These are phyloP conservation scores for Chrysodeixis includens DNA, from an alignment of 2,888 invertebrate species.

Conservation along the genomic window DNA sequence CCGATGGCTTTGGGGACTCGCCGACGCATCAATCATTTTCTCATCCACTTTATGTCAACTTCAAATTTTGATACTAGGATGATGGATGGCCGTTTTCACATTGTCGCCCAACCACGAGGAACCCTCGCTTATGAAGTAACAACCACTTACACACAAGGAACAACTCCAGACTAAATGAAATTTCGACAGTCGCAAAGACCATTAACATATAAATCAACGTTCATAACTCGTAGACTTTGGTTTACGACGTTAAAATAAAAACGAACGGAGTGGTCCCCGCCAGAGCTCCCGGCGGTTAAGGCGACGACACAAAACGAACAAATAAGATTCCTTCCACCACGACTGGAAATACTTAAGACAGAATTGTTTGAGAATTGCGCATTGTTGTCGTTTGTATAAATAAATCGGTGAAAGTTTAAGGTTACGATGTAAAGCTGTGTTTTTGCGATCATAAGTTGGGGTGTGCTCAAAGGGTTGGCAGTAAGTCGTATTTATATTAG, in stretches of 20 bases:
- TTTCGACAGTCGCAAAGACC: constrained; percentile 51
- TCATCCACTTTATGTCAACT: constrained; percentile 87
- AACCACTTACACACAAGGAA: constrained; percentile 42
- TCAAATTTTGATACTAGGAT: constrained; percentile 85
- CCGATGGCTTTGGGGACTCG: constrained; percentile 72
- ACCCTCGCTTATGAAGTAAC: constrained; percentile 56
- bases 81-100: constrained; percentile 80
- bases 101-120: constrained; percentile 61
- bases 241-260: constrained; percentile 78
- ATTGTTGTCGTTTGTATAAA: constrained; percentile 74
- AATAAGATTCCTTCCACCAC: constrained; percentile 75
- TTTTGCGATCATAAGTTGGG: constrained; percentile 36
- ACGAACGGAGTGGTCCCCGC: constrained; percentile 68
- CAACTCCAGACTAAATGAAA: constrained; percentile 52
- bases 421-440: constrained; percentile 42
- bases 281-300: constrained; percentile 74
- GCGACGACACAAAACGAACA: constrained; percentile 81
- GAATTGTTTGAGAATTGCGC: constrained; percentile 76
- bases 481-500: constrained; percentile 22
- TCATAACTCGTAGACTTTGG: constrained; percentile 75
- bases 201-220: constrained; percentile 78
- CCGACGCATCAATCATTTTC: constrained; percentile 85
- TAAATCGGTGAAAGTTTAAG: constrained; percentile 56
- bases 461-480: constrained; percentile 24
- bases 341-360: constrained; percentile 76